Evolutionary conservation across 2,797 vertebrate species (phyloP).

Genomic region (Premnoplex brunnescens): DNA sequence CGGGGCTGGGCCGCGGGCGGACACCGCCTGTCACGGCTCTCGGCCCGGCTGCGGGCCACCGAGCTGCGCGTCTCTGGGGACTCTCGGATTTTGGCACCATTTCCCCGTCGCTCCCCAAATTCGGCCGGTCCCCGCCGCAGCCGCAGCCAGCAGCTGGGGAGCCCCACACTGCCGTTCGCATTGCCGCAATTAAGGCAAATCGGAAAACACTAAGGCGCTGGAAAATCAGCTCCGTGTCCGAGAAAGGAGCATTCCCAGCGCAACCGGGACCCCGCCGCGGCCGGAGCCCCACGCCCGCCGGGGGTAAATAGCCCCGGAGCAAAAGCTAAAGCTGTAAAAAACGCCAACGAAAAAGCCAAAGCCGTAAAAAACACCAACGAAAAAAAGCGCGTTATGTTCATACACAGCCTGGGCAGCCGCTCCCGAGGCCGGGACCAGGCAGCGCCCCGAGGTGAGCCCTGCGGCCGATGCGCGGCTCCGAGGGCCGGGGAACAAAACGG

Average conservation of each 20-base stretch:
- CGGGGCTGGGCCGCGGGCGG: background rate
- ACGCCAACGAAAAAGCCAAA: background rate
- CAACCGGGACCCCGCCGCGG: background rate
- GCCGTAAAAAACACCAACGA: background rate
- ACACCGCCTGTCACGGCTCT: background rate
- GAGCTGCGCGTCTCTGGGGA: background rate
- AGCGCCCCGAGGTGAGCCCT: background rate
- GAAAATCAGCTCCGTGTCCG: constrained; percentile 35
- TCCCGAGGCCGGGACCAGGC: background rate
- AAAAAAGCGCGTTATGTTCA: background rate
- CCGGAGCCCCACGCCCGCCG: no score
- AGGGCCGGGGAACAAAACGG: background rate
- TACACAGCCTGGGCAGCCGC: background rate
- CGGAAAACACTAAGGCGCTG: constrained; percentile 51
- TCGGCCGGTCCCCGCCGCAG: background rate
- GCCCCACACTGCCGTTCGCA: constrained; percentile 32
- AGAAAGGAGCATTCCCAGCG: background rate
- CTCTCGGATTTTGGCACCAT: background rate
- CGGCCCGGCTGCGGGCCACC: background rate
- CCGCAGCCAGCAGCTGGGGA: constrained; percentile 19
- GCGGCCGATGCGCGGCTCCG: background rate
- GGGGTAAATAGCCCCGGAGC: background rate
- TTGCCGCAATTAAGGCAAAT: constrained; percentile 51
- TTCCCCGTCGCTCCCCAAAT: background rate
- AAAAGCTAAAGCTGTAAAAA: background rate